Evolutionary conservation across 2,113 vertebrate species (phyloP), one percentile per base, ranked within the genome.

Genomic region (Arenaria interpres): DNA sequence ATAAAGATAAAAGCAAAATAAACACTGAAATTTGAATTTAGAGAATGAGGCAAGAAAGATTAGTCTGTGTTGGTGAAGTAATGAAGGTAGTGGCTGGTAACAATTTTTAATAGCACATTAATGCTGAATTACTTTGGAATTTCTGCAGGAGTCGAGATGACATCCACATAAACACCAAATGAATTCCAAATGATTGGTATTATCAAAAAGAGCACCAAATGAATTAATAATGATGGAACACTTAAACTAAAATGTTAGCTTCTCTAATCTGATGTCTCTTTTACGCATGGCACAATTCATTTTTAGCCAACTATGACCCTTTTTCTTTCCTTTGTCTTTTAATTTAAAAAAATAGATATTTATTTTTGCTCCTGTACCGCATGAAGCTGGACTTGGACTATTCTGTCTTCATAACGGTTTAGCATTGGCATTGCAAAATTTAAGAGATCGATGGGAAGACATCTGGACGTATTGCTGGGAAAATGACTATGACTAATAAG

Each of bases 91-190:
- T 93, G 91, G 89, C 93, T 96, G 96, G 96, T 97, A 96, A 96
- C 96, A 97, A 89, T 97, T 97, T 98, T 98, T 98, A 98, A 98
- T 98, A 97, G 97, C 92, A 75, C 92, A 97, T 96, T 97, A 98
- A 97, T 97, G 94, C 93, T 91, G 97, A 97, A 98, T 97, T 96
- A 93, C 81, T 96, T 91, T 63, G 45, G 96, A 96, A 97, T 97
- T 97, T 94, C 96, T 95, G 90, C 92, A 95, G 95, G 93, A 95
- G 79, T 85, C 7, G 7, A 76, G 88, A 96, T 94, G 97, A 90
- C 96, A 96, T 97, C 94, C 96, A 94, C 93, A 97, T 97, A 97
- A 98, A 98, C 95, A 97, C 88, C 94, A 95, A 98, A 97, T 96
- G 95, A 92, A 97, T 98, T 97, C 92, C 93, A 97, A 98, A 96